Conservation (phyloP, 2,797 vertebrate genomes). For the Crenichthys baileyi region DNA sequence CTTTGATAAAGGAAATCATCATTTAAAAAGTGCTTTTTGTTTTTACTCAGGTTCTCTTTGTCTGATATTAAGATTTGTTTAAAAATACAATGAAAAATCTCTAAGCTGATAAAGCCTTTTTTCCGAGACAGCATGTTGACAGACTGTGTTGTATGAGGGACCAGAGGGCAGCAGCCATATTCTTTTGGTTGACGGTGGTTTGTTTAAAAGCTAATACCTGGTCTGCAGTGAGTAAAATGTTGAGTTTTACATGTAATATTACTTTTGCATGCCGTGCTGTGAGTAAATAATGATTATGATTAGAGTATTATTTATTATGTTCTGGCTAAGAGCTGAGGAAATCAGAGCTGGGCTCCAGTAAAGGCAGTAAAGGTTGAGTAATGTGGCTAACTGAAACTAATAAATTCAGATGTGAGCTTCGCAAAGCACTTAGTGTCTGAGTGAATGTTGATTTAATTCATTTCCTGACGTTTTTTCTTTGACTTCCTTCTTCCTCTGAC, state of each 20-base stretch:
- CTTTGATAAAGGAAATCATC: no score
- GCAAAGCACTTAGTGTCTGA: neutral
- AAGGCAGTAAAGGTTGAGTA: neutral
- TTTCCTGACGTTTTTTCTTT: constrained; percentile 16
- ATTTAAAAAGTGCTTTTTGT: neutral
- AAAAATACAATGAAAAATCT: neutral
- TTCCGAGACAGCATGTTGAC: neutral
- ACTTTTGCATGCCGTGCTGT: no score
- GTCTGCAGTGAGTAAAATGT: neutral
- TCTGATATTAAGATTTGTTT: neutral
- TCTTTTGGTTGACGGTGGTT: neutral
- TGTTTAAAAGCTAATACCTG: neutral
- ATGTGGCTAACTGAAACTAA: neutral
- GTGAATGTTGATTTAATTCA: neutral
- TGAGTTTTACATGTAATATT: neutral
- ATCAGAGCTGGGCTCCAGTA: neutral
- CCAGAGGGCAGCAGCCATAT: neutral
- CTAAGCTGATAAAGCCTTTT: neutral
- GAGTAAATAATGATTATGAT: neutral
- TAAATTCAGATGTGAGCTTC: neutral
- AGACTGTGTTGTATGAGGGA: neutral
- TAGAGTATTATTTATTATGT: neutral
- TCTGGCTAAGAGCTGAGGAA: neutral
- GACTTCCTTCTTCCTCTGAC: constrained; percentile 9
- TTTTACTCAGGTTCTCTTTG: neutral